These are phyloP conservation scores for Cassiopea xamachana DNA, from an alignment of 30 jellyfish, hydroid and myxozoan species.

Conservation along the genomic window DNA sequence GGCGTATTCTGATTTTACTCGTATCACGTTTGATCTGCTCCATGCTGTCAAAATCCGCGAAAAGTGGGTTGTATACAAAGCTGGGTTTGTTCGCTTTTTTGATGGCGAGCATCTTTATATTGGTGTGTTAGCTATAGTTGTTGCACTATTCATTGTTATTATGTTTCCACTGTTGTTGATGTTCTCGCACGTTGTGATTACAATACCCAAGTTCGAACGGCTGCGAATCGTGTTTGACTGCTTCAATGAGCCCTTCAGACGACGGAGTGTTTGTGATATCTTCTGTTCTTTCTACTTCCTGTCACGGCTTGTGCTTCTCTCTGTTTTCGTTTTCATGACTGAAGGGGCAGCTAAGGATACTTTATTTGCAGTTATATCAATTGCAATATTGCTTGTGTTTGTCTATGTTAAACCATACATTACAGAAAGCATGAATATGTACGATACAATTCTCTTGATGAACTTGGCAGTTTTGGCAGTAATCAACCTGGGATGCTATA, in stretches of 20 bases:
- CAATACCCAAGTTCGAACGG: slow-evolving; percentile 32
- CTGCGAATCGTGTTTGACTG: slow-evolving; percentile 63
- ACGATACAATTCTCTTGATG: slow-evolving; percentile 52
- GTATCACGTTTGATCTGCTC: slow-evolving; percentile 76
- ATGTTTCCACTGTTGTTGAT: slow-evolving; percentile 64
- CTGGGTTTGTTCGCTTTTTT: slow-evolving; percentile 55
- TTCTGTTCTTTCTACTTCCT: slow-evolving; percentile 78
- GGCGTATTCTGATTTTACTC: slow-evolving; percentile 79
- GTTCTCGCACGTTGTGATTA: slow-evolving; percentile 49
- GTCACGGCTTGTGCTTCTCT: slow-evolving; percentile 55
- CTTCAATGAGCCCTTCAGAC: slow-evolving; percentile 57
- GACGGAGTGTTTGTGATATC: neutral
- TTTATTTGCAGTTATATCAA: slow-evolving; percentile 53
- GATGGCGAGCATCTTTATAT: slow-evolving; percentile 44
- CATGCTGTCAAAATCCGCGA: slow-evolving; percentile 57
- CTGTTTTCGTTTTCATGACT: slow-evolving; percentile 37
- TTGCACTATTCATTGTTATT: slow-evolving; percentile 56
- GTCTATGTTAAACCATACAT: slow-evolving; percentile 70
- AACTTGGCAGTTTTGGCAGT: slow-evolving; percentile 60
- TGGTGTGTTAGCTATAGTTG: slow-evolving; percentile 61
- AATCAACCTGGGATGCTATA: slow-evolving; percentile 35
- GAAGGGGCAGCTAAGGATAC: slow-evolving; percentile 68
- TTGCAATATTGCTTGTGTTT: slow-evolving; percentile 50
- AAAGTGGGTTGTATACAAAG: slow-evolving; percentile 57
- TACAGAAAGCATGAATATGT: slow-evolving; percentile 59